Base-by-base conservation (phyloP, 2,888 invertebrate genomes). In the Empis livida region DNA sequence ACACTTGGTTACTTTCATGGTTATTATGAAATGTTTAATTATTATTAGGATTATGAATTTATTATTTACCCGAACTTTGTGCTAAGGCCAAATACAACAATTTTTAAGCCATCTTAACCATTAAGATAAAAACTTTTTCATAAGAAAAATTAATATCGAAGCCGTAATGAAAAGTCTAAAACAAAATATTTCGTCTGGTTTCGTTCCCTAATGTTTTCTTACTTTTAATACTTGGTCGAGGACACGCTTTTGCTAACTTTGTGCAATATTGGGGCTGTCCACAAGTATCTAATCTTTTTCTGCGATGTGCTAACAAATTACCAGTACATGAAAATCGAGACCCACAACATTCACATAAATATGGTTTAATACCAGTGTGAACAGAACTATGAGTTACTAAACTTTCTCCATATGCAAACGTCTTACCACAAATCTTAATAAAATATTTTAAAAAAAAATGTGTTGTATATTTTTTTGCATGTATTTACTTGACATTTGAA, bases 371-470 rank as follows among this genome's bases (percentile, higher is more conserved):
- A 10, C 68, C 67, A 1, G 67, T 66, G 49, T 69, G 69, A 13
- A 66, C 17, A 13, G 62, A 63, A 46, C 59, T 62, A 50, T 69
- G 69, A 1, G 67, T 68, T 10, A 66, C 58, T 43, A 68, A 55
- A 55, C 71, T 72, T 55, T 71, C 71, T 1, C 71, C 63, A 57
- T 73, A 68, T 1, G 67, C 63, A 58, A 73, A 73, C 13, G 66
- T 58, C 53, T 71, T 72, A 1, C 62, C 57, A 48, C 73, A 73
- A 2, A 68, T 56, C 58, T 66, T 20, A 43, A 47, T 50, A n/a
- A 30, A 40, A 8, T 35, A 35, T 13, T 2, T 35, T 35, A 8
- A 35, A n/a, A 35, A 35, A 5, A 5, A 5, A 35, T 5, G 4
- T 32, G 4, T 32, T 9, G 10, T 32, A n/a, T n/a, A n/a, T n/a